Conservation (phyloP, 2,113 vertebrate species). For the Recurvirostra avosetta region DNA sequence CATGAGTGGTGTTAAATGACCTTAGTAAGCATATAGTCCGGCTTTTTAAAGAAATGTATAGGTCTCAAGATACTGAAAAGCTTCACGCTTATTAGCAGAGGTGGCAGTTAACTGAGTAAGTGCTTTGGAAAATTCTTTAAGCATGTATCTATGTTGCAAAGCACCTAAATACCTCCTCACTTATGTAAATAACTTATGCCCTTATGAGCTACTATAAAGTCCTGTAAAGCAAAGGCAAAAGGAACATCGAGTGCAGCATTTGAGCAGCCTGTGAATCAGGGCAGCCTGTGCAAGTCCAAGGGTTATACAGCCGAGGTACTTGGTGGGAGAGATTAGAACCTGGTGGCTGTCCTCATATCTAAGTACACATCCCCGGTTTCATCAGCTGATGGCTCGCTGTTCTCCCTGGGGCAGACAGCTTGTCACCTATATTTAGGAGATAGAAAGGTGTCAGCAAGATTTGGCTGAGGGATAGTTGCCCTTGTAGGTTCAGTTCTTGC, state of each 20-base stretch:
- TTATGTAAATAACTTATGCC: background rate
- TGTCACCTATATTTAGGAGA: background rate
- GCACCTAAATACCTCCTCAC: background rate
- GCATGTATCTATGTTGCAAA: background rate
- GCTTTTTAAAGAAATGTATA: background rate
- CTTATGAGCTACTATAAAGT: background rate
- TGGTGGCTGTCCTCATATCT: background rate
- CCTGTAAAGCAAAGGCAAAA: background rate
- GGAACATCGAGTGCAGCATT: background rate
- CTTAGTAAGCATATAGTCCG: background rate
- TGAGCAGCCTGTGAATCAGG: background rate
- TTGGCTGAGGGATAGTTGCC: background rate
- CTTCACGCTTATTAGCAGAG: background rate
- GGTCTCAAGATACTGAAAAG: background rate
- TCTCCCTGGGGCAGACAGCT: background rate
- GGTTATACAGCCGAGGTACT: background rate
- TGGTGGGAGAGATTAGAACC: background rate
- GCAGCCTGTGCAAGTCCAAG: background rate
- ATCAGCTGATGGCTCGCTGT: background rate
- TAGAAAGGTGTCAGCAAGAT: background rate
- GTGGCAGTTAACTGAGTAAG: background rate
- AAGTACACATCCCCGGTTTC: background rate
- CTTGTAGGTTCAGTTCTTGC: background rate
- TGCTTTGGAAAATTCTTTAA: background rate
- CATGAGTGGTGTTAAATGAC: background rate